phyloP scores from a whole-genome alignment of 2,888 invertebrate genomes.

The Aleiodes testaceus region DNA sequence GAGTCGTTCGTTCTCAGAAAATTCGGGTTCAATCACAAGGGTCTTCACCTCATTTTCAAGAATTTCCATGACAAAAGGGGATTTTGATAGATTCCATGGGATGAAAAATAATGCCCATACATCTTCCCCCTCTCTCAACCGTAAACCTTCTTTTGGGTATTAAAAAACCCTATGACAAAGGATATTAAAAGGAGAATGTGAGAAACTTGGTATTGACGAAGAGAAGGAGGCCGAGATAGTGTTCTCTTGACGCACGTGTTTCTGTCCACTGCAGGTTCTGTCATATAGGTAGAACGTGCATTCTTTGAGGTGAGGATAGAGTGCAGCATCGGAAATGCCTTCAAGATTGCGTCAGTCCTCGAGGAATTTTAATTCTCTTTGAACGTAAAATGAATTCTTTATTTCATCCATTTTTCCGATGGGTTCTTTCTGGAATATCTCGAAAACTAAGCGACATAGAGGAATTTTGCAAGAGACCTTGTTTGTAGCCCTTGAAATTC shows the following conservation, averaged over 20 bases:
- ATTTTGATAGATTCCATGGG: too few species aligned
- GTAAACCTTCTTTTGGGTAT: background rate
- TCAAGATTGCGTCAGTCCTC: slow-evolving; percentile 66
- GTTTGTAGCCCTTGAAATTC: too few species aligned
- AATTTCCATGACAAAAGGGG: slow-evolving; percentile 1
- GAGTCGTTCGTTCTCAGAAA: too few species aligned
- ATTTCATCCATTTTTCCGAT: slow-evolving; percentile 37
- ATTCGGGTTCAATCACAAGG: background rate
- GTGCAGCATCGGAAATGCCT: slow-evolving; percentile 72
- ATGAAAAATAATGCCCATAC: background rate
- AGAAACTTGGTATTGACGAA: slow-evolving; percentile 13
- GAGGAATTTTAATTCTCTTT: slow-evolving; percentile 62
- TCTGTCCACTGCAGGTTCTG: background rate
- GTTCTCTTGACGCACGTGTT: slow-evolving; percentile 10
- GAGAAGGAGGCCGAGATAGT: slow-evolving; percentile 8
- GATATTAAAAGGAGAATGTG: background rate
- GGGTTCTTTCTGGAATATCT: too few species aligned
- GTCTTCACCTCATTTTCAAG: background rate
- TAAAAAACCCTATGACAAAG: slow-evolving; percentile 1
- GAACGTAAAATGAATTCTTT: slow-evolving; percentile 36
- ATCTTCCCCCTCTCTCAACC: background rate
- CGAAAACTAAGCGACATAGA: too few species aligned
- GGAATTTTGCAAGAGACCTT: too few species aligned
- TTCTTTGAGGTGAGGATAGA: slow-evolving; percentile 57
- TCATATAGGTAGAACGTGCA: slow-evolving; percentile 53